Conservation (phyloP, 2,888 invertebrate genomes). For the Agriopis leucophaearia region DNA sequence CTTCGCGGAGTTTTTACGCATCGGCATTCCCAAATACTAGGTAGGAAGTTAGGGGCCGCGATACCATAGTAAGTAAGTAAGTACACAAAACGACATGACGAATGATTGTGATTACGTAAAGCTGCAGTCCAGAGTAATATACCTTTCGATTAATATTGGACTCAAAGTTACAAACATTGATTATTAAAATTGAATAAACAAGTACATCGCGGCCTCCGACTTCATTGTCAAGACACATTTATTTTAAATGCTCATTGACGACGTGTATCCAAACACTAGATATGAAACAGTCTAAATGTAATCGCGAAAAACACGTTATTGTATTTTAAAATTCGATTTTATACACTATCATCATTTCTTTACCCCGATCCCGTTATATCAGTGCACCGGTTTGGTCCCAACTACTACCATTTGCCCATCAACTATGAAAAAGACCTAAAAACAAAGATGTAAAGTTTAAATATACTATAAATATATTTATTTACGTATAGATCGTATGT, state of each 20-base stretch:
- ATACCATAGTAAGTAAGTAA: constrained; percentile 20
- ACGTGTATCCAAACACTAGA: constrained; percentile 53
- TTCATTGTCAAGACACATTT: constrained; percentile 47
- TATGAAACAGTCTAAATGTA: constrained; percentile 68
- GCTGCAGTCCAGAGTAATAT: constrained; percentile 45
- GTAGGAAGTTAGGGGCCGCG: constrained; percentile 49
- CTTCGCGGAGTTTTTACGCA: constrained; percentile 39
- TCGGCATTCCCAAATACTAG: constrained; percentile 39
- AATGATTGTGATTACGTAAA: constrained; percentile 41
- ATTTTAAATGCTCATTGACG: constrained; percentile 50
- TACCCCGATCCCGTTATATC: constrained; percentile 67
- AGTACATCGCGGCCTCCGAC: constrained; percentile 54
- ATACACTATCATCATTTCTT: constrained; percentile 55
- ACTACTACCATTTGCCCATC: constrained; percentile 45
- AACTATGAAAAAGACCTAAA: constrained; percentile 39
- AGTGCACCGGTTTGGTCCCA: constrained; percentile 85
- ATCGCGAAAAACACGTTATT: constrained; percentile 47
- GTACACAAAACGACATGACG: constrained; percentile 32
- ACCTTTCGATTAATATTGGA: constrained; percentile 46
- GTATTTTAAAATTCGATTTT: constrained; percentile 53
- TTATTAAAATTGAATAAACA: constrained; percentile 42
- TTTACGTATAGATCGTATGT: constrained; percentile 77
- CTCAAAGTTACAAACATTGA: constrained; percentile 44
- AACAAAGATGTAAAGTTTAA: constrained; percentile 47
- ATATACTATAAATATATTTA: constrained; percentile 59